Conservation (phyloP, 64 coral and sea anemone species). For the Astreopora myriophthalma region DNA sequence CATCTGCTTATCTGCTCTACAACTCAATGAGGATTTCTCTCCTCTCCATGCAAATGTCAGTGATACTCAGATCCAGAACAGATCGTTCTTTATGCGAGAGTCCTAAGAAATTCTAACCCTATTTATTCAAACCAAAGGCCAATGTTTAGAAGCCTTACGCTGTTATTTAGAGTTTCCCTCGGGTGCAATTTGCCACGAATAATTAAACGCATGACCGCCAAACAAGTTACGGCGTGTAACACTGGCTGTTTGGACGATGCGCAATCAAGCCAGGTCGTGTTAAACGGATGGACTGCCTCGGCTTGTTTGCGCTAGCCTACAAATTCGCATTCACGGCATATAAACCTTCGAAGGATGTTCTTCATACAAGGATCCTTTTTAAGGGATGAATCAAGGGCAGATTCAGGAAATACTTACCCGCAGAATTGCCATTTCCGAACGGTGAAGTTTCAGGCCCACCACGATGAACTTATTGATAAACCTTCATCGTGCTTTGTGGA, state of each 20-base stretch:
- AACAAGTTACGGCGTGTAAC: not conserved
- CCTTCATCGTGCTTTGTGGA: slow-evolving; percentile 45
- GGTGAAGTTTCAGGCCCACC: slow-evolving; percentile 22
- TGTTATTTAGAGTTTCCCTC: not conserved
- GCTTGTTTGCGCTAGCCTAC: not conserved
- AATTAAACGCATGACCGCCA: slow-evolving; percentile 24
- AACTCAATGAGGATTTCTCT: slow-evolving; percentile 12
- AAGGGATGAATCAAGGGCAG: not conserved
- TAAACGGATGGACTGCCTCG: not conserved
- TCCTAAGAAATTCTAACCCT: not conserved
- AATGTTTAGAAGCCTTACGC: not conserved
- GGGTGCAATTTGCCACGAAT: not conserved
- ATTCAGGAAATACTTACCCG: slow-evolving; percentile 42
- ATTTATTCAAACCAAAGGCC: not conserved
- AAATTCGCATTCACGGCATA: not conserved
- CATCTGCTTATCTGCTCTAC: slow-evolving; percentile 11
- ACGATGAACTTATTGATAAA: slow-evolving; percentile 41
- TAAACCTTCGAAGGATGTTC: not conserved
- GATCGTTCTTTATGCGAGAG: too few species aligned
- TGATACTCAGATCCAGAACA: not conserved
- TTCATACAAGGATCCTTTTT: not conserved
- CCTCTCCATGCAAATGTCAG: not conserved
- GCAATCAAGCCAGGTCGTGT: slow-evolving; percentile 2
- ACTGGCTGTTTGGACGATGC: not conserved
- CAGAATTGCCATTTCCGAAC: slow-evolving; percentile 53